Conservation (phyloP, 2,797 vertebrate genomes). For the Gastrophryne carolinensis region DNA sequence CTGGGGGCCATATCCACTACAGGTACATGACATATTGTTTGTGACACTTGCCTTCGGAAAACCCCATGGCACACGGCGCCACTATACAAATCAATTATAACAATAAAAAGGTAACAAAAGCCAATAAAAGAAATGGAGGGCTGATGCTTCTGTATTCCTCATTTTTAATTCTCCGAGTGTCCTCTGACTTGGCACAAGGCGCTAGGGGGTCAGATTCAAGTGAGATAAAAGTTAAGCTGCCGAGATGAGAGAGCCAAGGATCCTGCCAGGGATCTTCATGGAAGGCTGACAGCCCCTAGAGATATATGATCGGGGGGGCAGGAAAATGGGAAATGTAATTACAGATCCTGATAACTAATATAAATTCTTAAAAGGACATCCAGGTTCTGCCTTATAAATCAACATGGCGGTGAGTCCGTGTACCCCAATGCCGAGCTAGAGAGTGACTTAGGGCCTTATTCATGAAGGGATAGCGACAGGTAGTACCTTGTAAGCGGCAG, state of each 20-base stretch:
- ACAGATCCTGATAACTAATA: constrained; percentile 3
- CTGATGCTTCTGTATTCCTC: not conserved
- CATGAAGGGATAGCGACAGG: too few species aligned
- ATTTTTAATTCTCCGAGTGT: not conserved
- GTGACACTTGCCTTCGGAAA: too few species aligned
- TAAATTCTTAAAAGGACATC: not conserved
- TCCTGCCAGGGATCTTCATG: not conserved
- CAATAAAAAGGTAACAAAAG: not conserved
- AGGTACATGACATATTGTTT: too few species aligned
- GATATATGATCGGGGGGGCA: not conserved
- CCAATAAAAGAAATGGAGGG: not conserved
- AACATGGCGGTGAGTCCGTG: too few species aligned
- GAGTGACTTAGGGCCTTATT: too few species aligned
- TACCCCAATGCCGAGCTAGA: too few species aligned
- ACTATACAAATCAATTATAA: too few species aligned
- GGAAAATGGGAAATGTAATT: not conserved
- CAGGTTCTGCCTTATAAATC: too few species aligned
- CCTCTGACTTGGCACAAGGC: not conserved
- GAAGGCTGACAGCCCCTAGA: not conserved
- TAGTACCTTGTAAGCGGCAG: too few species aligned
- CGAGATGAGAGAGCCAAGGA: not conserved
- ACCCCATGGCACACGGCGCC: too few species aligned
- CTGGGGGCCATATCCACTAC: too few species aligned
- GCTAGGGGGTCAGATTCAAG: not conserved
- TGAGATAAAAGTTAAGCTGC: not conserved